Evolutionary conservation across 64 coral and sea anemone species (phyloP).

Genomic region (Acropora yongei): DNA sequence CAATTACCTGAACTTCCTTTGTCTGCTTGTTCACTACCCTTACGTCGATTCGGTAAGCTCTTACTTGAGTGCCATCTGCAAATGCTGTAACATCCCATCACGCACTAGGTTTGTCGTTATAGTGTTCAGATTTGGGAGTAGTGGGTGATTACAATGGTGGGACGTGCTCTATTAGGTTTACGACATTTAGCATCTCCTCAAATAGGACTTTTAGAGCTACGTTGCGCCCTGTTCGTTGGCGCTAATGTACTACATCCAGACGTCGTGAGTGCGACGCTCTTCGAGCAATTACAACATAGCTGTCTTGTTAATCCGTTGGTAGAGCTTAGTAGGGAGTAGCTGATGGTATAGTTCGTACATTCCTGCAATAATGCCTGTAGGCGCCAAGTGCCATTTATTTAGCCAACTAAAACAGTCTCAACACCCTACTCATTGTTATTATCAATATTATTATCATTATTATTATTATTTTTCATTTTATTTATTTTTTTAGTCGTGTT

Average conservation of each 20-base stretch:
- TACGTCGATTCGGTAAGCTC: no score
- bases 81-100: no score
- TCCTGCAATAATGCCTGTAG: neutral
- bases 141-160: neutral
- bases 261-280: neutral
- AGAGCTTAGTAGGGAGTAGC: neutral
- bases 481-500: no score
- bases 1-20: no score
- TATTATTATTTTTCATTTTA: no score
- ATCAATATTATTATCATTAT: no score
- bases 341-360: slow-evolving; percentile 22
- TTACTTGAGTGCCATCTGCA: no score
- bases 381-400: no score
- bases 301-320: slow-evolving; percentile 13
- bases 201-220: neutral
- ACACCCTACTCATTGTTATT: no score
- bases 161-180: neutral
- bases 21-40: no score
- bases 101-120: neutral
- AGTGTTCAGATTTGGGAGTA: neutral
- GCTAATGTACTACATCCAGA: neutral
- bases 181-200: neutral
- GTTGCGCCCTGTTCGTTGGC: neutral
- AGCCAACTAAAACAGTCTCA: no score
- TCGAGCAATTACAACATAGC: slow-evolving; percentile 11